Base-by-base conservation (phyloP, 1,140 invertebrate species). In the Drosophila truncata region DNA sequence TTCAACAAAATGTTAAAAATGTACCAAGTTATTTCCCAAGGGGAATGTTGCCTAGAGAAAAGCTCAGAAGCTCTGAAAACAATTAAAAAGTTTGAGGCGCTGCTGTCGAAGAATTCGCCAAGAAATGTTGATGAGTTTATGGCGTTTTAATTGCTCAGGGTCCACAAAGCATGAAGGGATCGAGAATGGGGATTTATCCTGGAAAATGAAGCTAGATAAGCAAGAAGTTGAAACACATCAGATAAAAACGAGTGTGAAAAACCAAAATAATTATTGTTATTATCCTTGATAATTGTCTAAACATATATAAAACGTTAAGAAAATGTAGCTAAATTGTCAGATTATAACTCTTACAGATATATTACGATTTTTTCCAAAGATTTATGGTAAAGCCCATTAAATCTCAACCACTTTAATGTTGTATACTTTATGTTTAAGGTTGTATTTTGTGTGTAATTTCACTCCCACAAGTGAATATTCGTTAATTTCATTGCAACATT, bases 1-100 rank as follows among this genome's bases (percentile, higher is more conserved):
- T 84, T 90, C 69, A 72, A 71, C 80, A 61, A 80, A 88, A 78
- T 72, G 72, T 78, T 80, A 78, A 78, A 81, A 80, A 90, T 90
- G 50, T 84, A 62, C 73, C 85, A 90, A 88, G 80, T 69, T 84
- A 80, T 88, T 87, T 78, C 33, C 80, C 82, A 33, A 54, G 49
- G 65, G 71, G 49, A 82, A 80, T 52, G 35, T 49, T 35, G 44
- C 57, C 61, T 65, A 55, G 47, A 42, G 58, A 35, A 29, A 9
- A 60, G 47, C 18, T n/a, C n/a, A n/a, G 52, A 35, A 9, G 14
- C n/a, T 50, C 69, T 73, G 70, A 80, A 74, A 88, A 88, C 85
- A 88, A 90, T 88, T 84, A 88, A 84, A 87, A 90, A 90, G 58
- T 81, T 90, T 78, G 60, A 67, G 46, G 47, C 31, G 61, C 61